A percentile compares a stretch with the other conserved stretches of the same genome.
Evolutionary conservation across 2,113 vertebrate genomes (phyloP).

Genomic region (Gymnocephalus cernua): DNA sequence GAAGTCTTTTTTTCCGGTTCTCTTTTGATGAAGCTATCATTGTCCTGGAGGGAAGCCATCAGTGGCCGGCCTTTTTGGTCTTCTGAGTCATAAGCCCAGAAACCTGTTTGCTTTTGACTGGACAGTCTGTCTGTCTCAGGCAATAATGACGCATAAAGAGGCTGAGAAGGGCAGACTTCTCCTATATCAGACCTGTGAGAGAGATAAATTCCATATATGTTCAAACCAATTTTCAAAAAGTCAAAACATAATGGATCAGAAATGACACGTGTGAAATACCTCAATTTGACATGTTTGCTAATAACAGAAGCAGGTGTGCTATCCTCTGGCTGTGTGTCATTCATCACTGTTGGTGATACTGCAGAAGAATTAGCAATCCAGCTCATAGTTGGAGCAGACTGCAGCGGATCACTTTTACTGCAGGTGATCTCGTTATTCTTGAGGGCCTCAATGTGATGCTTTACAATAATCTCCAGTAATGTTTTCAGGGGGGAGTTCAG

Average conservation of each 20-base stretch:
- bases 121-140: constrained; percentile 64
- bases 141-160: constrained; percentile 44
- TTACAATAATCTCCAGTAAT: constrained; percentile 92
- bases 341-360: constrained; percentile 12
- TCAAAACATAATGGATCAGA: neutral
- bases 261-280: constrained; percentile 45
- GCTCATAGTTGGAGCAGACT: neutral
- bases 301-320: neutral
- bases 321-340: constrained; percentile 20
- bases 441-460: constrained; percentile 85
- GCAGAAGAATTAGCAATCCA: constrained; percentile 5
- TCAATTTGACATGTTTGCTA: constrained; percentile 21
- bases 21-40: constrained; percentile 53
- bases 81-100: constrained; percentile 15
- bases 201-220: neutral
- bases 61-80: constrained; percentile 63
- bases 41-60: constrained; percentile 35
- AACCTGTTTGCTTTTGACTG: constrained; percentile 49
- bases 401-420: constrained; percentile 2
- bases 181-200: constrained; percentile 72
- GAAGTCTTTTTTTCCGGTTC: constrained; percentile 71
- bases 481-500: constrained; percentile 88
- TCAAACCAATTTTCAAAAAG: neutral
- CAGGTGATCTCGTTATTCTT: constrained; percentile 52
- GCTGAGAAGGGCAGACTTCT: constrained; percentile 41